Percentiles rank a stretch among this genome's conserved stretches.
phyloP scores from a whole-genome alignment of 1,140 invertebrate species.

The Drosophila ananassae region DNA sequence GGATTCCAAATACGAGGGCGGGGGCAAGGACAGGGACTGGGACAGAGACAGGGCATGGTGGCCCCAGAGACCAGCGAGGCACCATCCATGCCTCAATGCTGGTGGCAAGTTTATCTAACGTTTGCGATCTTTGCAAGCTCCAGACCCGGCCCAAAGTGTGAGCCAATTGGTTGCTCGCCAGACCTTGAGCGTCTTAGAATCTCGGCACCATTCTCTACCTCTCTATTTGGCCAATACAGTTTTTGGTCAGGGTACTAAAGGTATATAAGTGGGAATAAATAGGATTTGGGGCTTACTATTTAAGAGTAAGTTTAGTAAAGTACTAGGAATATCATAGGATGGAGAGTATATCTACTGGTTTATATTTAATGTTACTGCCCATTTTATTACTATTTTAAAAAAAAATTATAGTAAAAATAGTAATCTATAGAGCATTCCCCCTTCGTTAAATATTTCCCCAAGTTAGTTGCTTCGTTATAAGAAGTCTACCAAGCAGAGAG shows the following conservation, averaged over 20 bases:
- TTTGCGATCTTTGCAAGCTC: constrained; percentile 60
- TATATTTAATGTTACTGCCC: too few species aligned
- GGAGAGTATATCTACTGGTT: too few species aligned
- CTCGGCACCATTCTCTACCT: constrained; percentile 12
- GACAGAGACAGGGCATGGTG: neutral
- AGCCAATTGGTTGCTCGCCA: constrained; percentile 63
- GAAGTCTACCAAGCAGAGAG: constrained; percentile 51
- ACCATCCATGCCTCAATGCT: constrained; percentile 45
- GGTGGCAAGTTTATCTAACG: constrained; percentile 79
- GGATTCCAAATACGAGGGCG: constrained; percentile 6
- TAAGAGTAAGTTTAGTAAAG: neutral
- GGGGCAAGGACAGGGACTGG: neutral
- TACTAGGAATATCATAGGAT: neutral
- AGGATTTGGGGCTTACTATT: neutral
- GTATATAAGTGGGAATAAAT: neutral
- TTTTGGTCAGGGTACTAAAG: neutral
- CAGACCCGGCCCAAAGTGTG: constrained; percentile 54
- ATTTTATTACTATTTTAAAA: too few species aligned
- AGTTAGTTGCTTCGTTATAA: constrained; percentile 56
- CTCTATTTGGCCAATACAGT: constrained; percentile 21
- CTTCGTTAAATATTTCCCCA: neutral
- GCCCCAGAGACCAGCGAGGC: neutral
- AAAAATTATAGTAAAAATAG: too few species aligned
- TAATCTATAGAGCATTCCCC: constrained; percentile 12
- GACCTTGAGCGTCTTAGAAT: constrained; percentile 71